These are phyloP conservation scores for Thymallus thymallus DNA, from an alignment of 2,113 vertebrate species.

Conservation along the genomic window DNA sequence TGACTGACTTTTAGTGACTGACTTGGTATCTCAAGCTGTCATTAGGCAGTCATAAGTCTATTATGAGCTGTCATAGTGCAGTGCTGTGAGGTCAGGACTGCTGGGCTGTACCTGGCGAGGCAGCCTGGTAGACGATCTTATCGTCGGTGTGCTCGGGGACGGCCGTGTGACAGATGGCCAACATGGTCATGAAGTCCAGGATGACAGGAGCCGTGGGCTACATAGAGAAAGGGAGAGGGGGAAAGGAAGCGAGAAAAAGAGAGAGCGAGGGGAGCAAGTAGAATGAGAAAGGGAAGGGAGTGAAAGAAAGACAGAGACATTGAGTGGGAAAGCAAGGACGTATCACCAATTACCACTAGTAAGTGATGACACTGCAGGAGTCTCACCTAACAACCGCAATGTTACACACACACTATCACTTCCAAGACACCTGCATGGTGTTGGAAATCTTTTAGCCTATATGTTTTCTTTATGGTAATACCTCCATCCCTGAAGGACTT, in stretches of 20 bases:
- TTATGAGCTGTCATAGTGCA: not conserved
- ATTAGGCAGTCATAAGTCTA: not conserved
- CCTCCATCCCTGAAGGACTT: too few species aligned
- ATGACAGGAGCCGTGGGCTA: slow-evolving; percentile 94
- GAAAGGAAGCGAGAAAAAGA: not conserved
- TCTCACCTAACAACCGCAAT: not conserved
- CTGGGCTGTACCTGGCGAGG: slow-evolving; percentile 87
- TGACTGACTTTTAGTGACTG: too few species aligned
- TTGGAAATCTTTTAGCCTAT: too few species aligned
- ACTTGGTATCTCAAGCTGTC: not conserved
- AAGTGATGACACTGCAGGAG: not conserved
- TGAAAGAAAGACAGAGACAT: not conserved
- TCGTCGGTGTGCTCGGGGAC: slow-evolving; percentile 88
- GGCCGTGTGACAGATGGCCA: slow-evolving; percentile 97
- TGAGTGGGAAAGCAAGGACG: not conserved
- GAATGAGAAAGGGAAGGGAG: not conserved
- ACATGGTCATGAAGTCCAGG: slow-evolving; percentile 98
- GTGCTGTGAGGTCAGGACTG: not conserved
- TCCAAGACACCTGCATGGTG: not conserved
- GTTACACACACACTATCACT: not conserved
- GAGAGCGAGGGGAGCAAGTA: not conserved
- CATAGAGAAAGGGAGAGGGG: not conserved
- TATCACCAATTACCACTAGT: not conserved
- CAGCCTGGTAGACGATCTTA: slow-evolving; percentile 91
- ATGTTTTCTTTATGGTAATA: too few species aligned